Evolutionary conservation across 2,113 vertebrate genomes (phyloP).

Genomic region (Sinocyclocheilus anophthalmus): DNA sequence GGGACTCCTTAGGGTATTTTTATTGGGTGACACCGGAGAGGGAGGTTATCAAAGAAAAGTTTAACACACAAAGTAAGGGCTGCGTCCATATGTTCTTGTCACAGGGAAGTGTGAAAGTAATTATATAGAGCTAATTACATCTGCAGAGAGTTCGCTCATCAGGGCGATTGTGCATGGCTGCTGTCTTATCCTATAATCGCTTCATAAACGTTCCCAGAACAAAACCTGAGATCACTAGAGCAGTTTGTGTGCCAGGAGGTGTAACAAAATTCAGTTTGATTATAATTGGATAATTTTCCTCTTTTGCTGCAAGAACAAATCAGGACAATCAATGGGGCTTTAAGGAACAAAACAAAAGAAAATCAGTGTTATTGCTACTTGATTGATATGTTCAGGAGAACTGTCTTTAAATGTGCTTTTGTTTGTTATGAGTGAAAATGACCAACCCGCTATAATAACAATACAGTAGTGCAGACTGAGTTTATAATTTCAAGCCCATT

Average conservation of each 20-base stretch:
- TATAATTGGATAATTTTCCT: constrained; percentile 18
- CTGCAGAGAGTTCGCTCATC: constrained; percentile 33
- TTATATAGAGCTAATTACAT: constrained; percentile 50
- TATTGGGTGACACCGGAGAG: constrained; percentile 30
- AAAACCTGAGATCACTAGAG: background rate
- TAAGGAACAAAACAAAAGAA: constrained; percentile 9
- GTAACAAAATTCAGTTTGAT: constrained; percentile 2
- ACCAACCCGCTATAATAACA: too few species aligned
- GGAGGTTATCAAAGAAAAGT: constrained; percentile 34
- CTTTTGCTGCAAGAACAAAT: background rate
- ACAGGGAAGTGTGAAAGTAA: constrained; percentile 43
- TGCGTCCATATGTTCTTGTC: constrained; percentile 25
- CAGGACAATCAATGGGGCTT: background rate
- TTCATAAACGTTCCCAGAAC: constrained; percentile 10
- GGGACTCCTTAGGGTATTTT: constrained; percentile 27
- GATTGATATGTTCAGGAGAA: background rate
- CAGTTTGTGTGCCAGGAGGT: background rate
- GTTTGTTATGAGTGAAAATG: too few species aligned
- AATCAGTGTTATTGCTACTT: constrained; percentile 11
- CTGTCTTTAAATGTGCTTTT: background rate
- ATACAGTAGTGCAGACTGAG: too few species aligned
- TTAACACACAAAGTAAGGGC: constrained; percentile 2
- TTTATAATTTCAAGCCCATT: too few species aligned
- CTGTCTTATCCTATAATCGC: constrained; percentile 26
- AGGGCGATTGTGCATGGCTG: constrained; percentile 33